Evolutionary conservation across 1,140 invertebrate genomes (phyloP).

Genomic region (Meloidogyne floridensis): DNA sequence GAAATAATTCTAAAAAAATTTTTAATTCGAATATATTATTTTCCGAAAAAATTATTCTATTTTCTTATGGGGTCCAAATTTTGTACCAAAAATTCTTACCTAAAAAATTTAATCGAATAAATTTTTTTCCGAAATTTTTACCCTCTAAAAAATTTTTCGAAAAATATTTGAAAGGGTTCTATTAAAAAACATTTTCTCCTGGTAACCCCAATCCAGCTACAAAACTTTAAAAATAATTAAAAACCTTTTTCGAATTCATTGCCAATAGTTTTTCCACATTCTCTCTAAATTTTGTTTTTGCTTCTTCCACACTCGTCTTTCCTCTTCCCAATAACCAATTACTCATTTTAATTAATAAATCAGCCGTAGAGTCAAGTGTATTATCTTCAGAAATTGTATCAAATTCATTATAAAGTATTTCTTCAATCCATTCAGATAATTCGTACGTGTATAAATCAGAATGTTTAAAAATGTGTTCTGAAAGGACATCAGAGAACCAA

Average conservation of each 20-base stretch:
- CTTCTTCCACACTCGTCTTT: conserved; percentile 11
- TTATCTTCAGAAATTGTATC: conserved; percentile 22
- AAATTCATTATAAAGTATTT: conserved; percentile 26
- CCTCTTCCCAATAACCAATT: conserved; percentile 20
- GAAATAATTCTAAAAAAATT: no score
- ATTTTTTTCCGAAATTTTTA: no score
- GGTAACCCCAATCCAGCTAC: no score
- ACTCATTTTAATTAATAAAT: conserved; percentile 20
- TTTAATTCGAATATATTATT: no score
- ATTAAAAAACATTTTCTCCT: no score
- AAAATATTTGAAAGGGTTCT: no score
- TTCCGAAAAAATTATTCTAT: no score
- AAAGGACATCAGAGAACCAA: conserved; percentile 20
- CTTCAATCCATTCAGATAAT: conserved; percentile 31
- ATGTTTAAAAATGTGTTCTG: conserved; percentile 19
- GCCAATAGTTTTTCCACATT: conserved; percentile 15
- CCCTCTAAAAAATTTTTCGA: no score
- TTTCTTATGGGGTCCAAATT: no score
- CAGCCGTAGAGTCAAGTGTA: conserved; percentile 29
- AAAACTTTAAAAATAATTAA: neutral
- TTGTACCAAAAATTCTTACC: no score
- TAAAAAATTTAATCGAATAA: no score
- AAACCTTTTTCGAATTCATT: neutral
- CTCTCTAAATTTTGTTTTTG: neutral
- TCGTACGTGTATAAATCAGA: neutral